phyloP scores from a whole-genome alignment of 2,113 vertebrate genomes.

The Saccopteryx bilineata region DNA sequence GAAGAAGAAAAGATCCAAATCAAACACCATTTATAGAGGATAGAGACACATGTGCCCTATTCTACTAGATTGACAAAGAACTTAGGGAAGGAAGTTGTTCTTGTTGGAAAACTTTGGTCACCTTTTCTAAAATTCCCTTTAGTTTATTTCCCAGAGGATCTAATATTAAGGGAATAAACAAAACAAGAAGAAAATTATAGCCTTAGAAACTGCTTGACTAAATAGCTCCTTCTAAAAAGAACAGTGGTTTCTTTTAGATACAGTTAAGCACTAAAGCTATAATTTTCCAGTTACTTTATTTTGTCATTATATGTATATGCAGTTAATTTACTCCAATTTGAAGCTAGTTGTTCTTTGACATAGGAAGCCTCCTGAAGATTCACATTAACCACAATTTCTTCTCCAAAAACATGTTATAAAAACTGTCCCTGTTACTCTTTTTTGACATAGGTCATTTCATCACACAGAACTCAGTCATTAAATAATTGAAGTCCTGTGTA shows the following conservation, averaged over 20 bases:
- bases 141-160: constrained; percentile 66
- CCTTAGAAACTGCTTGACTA: constrained; percentile 58
- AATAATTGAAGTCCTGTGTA: constrained; percentile 48
- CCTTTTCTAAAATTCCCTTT: constrained; percentile 9
- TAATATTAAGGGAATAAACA: constrained; percentile 69
- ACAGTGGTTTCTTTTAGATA: constrained; percentile 60
- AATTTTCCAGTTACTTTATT: constrained; percentile 75
- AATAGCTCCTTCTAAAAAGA: constrained; percentile 65
- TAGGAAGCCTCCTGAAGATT: constrained; percentile 46
- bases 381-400: constrained; percentile 42
- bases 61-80: constrained; percentile 35
- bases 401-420: constrained; percentile 45
- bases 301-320: constrained; percentile 64
- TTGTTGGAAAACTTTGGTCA: constrained; percentile 5
- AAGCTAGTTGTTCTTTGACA: constrained; percentile 68
- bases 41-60: not conserved
- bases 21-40: constrained; percentile 22
- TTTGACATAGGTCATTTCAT: constrained; percentile 68
- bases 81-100: constrained; percentile 9
- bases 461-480: constrained; percentile 43
- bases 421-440: constrained; percentile 57
- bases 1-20: constrained; percentile 6
- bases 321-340: constrained; percentile 65
- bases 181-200: constrained; percentile 70
- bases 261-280: constrained; percentile 69